These are phyloP conservation scores for Sternarchorhynchus goeldii DNA, from an alignment of 2,797 vertebrate genomes.

Conservation along the genomic window DNA sequence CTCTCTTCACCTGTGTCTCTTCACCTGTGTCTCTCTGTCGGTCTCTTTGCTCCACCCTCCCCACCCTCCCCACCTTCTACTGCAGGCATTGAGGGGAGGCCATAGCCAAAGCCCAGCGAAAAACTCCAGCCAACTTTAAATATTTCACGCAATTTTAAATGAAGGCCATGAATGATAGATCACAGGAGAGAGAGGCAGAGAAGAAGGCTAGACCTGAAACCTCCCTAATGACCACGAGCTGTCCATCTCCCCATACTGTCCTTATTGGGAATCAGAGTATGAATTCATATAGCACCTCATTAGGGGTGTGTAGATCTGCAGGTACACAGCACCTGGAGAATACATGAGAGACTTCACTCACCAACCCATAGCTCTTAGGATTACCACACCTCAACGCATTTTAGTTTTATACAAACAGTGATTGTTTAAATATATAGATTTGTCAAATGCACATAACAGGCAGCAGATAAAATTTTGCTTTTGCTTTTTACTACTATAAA, in stretches of 20 bases:
- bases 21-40: conserved; percentile 22
- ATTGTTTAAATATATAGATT: background rate
- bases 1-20: conserved; percentile 25
- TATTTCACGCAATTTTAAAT: conserved; percentile 83
- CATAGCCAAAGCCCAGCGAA: conserved; percentile 69
- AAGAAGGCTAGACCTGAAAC: conserved; percentile 57
- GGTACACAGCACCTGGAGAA: conserved; percentile 29
- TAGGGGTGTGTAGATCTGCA: conserved; percentile 41
- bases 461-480: too few species aligned
- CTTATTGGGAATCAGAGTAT: conserved; percentile 55
- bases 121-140: conserved; percentile 76
- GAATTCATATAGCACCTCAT: conserved; percentile 56
- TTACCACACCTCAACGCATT: conserved; percentile 9
- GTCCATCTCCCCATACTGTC: conserved; percentile 66
- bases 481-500: too few species aligned
- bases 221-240: conserved; percentile 60
- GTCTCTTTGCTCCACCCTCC: conserved; percentile 26
- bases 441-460: background rate
- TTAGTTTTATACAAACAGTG: background rate
- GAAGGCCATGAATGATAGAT: conserved; percentile 83
- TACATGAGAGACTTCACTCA: conserved; percentile 25
- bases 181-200: conserved; percentile 62
- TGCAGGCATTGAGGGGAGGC: conserved; percentile 66
- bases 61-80: conserved; percentile 43
- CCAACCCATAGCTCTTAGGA: background rate